Evolutionary conservation across 30 jellyfish, hydroid and myxozoan genomes (phyloP).

Genomic region (Aurelia aurita complex sp. Pacific): DNA sequence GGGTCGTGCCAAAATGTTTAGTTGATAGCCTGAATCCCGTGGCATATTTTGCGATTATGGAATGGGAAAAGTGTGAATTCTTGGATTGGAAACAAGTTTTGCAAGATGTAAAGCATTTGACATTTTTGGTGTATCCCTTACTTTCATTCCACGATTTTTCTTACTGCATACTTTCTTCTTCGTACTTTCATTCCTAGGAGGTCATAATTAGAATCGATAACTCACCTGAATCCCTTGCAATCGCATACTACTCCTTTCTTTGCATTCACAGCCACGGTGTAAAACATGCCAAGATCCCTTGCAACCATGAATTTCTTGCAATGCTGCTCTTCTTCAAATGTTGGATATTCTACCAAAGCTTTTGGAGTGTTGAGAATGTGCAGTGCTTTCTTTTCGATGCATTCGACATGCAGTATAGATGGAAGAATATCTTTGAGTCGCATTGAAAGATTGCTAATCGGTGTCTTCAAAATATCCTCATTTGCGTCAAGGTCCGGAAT

Average conservation of each 20-base stretch:
- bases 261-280: background rate
- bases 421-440: background rate
- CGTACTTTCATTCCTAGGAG: too few species aligned
- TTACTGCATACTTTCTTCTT: too few species aligned
- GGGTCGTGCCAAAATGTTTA: too few species aligned
- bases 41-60: too few species aligned
- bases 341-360: background rate
- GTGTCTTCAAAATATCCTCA: background rate
- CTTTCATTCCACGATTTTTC: too few species aligned
- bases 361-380: background rate
- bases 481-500: background rate
- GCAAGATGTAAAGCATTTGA: too few species aligned
- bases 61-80: too few species aligned
- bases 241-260: background rate
- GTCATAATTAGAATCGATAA: background rate
- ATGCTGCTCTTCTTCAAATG: background rate
- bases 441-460: background rate
- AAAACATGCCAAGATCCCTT: background rate
- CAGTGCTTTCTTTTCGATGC: conserved; percentile 1
- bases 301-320: conserved; percentile 4
- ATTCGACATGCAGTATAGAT: background rate
- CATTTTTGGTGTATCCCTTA: too few species aligned
- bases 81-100: too few species aligned
- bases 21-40: too few species aligned
- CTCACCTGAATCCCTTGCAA: conserved; percentile 1